phyloP scores from a whole-genome alignment of 2,113 vertebrate genomes.

The Cyanoramphus novaezelandiae region DNA sequence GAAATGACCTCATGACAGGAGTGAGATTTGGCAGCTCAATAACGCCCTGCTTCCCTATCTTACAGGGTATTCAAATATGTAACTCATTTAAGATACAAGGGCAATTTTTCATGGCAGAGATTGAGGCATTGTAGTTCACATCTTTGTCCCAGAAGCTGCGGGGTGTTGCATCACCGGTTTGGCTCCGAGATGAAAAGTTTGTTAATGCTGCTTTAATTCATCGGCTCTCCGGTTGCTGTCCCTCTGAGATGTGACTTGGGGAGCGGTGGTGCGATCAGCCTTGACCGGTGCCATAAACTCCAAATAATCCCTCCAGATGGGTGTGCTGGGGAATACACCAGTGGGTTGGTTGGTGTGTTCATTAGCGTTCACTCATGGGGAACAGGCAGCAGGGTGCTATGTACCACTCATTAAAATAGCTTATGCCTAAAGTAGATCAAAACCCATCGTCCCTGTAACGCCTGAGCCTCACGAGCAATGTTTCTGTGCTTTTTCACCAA shows the following conservation, averaged over 20 bases:
- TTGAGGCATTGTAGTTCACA: constrained; percentile 14
- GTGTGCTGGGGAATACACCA: neutral
- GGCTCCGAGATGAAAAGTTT: neutral
- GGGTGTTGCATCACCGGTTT: neutral
- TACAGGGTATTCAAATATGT: constrained; percentile 18
- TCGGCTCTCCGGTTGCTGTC: neutral
- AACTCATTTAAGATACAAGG: constrained; percentile 35
- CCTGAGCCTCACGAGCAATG: neutral
- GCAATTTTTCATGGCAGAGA: constrained; percentile 25
- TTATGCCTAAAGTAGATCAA: rapidly evolving
- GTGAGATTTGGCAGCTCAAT: constrained; percentile 57
- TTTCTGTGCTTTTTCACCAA: rapidly evolving
- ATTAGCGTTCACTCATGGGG: rapidly evolving
- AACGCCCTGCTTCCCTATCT: constrained; percentile 8
- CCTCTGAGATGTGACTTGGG: neutral
- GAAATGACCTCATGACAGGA: constrained; percentile 67
- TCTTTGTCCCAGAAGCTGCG: constrained; percentile 31
- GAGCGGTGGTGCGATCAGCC: rapidly evolving
- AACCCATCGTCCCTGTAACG: neutral
- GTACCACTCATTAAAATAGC: neutral
- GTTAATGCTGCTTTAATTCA: neutral
- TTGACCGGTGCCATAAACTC: neutral
- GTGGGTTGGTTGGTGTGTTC: neutral
- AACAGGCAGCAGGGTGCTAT: neutral
- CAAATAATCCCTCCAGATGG: neutral